phyloP scores from a whole-genome alignment of 1,140 invertebrate species.

The Octopus sinensis region DNA sequence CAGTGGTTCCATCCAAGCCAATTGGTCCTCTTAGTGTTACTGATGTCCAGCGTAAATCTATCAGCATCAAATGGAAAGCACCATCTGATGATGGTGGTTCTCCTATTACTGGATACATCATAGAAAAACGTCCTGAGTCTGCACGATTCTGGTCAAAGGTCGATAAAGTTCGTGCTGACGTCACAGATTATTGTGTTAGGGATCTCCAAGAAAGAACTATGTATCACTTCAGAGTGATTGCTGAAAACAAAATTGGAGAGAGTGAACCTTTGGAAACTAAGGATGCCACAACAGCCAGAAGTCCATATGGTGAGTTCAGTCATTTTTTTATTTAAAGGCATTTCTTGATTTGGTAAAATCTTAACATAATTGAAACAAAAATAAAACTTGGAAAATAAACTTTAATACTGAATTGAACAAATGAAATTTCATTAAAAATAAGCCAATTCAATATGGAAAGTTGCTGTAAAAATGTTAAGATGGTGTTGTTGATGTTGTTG shows the following conservation, averaged over 20 bases:
- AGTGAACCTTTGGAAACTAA: constrained; percentile 16
- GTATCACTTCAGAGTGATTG: constrained; percentile 89
- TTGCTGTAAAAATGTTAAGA: too few relatives aligned
- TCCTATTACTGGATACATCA: constrained; percentile 76
- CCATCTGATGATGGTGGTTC: constrained; percentile 58
- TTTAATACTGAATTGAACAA: too few relatives aligned
- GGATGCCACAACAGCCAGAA: background rate
- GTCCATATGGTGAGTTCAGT: constrained; percentile 71
- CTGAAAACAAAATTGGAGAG: constrained; percentile 87
- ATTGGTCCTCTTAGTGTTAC: constrained; percentile 79
- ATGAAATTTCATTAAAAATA: too few relatives aligned
- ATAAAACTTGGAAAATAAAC: too few relatives aligned
- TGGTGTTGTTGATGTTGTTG: too few relatives aligned
- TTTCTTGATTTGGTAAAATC: too few relatives aligned
- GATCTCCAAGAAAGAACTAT: constrained; percentile 67
- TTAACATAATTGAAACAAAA: too few relatives aligned
- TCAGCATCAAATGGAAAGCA: constrained; percentile 62
- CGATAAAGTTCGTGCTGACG: background rate
- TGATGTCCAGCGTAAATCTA: constrained; percentile 60
- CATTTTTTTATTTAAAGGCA: too few relatives aligned
- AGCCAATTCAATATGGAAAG: too few relatives aligned
- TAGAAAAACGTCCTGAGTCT: constrained; percentile 83
- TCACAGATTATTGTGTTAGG: constrained; percentile 17
- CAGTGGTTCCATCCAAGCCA: constrained; percentile 72
- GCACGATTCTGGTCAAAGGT: constrained; percentile 51